Evolutionary conservation across 2,888 invertebrate species (phyloP), one percentile per base, ranked within the genome.

Genomic region (Sialis lutaria): DNA sequence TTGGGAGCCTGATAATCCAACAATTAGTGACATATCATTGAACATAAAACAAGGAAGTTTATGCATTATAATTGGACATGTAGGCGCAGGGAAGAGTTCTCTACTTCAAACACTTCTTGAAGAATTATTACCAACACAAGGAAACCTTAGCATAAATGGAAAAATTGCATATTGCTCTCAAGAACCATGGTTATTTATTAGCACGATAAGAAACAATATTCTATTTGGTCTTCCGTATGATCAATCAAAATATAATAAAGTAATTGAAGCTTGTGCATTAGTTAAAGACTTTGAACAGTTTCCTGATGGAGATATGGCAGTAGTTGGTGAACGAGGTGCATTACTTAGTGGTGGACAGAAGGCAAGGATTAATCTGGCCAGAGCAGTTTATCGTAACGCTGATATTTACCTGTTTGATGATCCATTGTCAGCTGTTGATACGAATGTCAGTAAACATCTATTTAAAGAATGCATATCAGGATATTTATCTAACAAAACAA

Each of bases 331-430:
- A 57, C 68, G 82, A 49, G 88, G 88, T 9, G 73, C 79, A 48
- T 75, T 78, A 45, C 66, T 89, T 42, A 84, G 83, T 55, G 88
- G 87, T 1, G 87, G 87, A 1, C 87, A 88, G 65, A 76, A 80
- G 50, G 87, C 87, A 1, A 71, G 88, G 49, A 75, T 89, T 48
- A 82, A 80, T 53, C 68, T 88, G 41, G 83, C 82, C 0, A 69
- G 88, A 52, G 82, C 86, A 5, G 72, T 87, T 48, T 89, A 88
- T 55, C 74, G 78, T 59, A 72, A 82, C 57, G 82, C 85, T 31
- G 76, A 81, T 56, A 74, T 87, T 50, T 87, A 85, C 58, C 63
- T 88, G 5, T 64, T 88, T 32, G 87, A 88, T 59, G 87, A 87
- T 64, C 86, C 87, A 0, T 62, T 87, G 2, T 81, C 82, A 49